Evolutionary conservation across 2,888 invertebrate species (phyloP).

Genomic region (Odontomyia ornata): DNA sequence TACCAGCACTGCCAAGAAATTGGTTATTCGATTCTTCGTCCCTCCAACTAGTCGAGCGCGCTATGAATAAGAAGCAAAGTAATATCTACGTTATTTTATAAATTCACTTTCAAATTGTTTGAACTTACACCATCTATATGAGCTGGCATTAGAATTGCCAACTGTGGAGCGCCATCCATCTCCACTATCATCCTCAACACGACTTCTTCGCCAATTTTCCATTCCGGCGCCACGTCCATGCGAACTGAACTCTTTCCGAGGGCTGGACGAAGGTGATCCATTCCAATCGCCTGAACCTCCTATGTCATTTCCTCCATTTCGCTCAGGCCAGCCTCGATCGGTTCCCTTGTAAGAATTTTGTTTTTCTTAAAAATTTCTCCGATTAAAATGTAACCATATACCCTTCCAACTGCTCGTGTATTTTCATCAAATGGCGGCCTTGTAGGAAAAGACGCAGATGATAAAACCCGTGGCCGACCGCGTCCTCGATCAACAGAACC

Average conservation of each 20-base stretch:
- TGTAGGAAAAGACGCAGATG: conserved; percentile 56
- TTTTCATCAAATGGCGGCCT: conserved; percentile 57
- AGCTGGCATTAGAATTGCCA: conserved; percentile 44
- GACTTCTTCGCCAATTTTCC: conserved; percentile 62
- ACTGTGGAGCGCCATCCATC: conserved; percentile 52
- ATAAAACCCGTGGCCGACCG: conserved; percentile 53
- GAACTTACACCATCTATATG: conserved; percentile 60
- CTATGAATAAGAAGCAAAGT: conserved; percentile 52
- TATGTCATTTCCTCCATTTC: conserved; percentile 58
- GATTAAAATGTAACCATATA: not conserved
- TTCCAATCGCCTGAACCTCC: conserved; percentile 59
- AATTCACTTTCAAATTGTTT: not conserved
- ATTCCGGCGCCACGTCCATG: conserved; percentile 57
- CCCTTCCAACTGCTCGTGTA: conserved; percentile 48
- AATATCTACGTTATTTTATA: not conserved
- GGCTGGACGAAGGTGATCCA: conserved; percentile 61
- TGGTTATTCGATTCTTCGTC: conserved; percentile 55
- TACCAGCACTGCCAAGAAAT: conserved; percentile 39
- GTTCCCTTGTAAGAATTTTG: conserved; percentile 30
- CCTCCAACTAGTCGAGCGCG: conserved; percentile 62
- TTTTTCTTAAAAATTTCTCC: not conserved
- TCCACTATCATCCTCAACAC: conserved; percentile 55
- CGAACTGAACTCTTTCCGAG: conserved; percentile 59
- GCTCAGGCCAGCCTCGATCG: conserved; percentile 61
- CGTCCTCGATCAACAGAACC: conserved; percentile 65